phyloP scores from a whole-genome alignment of 2,113 vertebrate genomes.

The Felis chaus region DNA sequence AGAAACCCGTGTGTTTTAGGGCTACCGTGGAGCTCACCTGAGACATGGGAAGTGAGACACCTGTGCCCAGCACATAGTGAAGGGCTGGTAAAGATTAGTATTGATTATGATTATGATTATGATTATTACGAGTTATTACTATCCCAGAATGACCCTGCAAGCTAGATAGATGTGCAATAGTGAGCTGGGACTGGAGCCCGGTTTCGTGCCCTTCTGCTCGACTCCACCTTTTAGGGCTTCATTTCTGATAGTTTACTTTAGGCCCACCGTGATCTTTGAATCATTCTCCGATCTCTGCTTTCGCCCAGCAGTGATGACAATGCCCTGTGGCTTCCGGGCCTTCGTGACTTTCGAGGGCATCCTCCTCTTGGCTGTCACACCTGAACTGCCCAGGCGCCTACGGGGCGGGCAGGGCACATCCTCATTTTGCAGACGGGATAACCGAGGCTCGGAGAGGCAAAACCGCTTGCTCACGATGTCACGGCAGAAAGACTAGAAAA shows the following conservation, averaged over 20 bases:
- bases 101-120: background rate
- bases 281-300: background rate
- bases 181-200: fast-evolving
- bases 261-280: background rate
- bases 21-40: background rate
- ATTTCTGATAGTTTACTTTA: background rate
- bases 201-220: background rate
- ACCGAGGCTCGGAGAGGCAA: background rate
- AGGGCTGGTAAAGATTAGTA: background rate
- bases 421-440: background rate
- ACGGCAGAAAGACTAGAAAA: background rate
- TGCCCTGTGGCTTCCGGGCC: background rate
- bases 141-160: background rate
- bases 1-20: background rate
- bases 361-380: background rate
- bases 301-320: background rate
- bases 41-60: background rate
- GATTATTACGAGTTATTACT: background rate
- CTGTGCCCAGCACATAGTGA: background rate
- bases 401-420: background rate
- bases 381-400: background rate
- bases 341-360: background rate
- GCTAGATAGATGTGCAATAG: fast-evolving
- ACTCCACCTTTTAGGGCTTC: background rate
- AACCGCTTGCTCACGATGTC: background rate